Evolutionary conservation across 2,113 vertebrate species (phyloP), one percentile per base, ranked within the genome.

Genomic region (Pterocles gutturalis): DNA sequence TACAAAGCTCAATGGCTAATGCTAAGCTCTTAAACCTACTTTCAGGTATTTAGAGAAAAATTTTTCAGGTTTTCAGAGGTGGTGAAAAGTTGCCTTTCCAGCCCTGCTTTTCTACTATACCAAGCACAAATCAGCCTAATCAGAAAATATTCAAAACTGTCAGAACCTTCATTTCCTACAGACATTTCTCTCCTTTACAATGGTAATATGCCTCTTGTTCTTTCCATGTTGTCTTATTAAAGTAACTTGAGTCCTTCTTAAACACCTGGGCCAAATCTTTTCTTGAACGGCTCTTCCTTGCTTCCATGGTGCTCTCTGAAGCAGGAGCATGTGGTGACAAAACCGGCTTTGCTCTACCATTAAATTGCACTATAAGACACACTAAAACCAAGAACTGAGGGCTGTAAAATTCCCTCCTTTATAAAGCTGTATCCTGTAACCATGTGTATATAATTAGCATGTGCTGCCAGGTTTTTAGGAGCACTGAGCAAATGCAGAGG

Each of bases 401-500:
- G 36, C 75, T 70, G 36, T 57, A 84, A 91, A 96, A 88, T 19
- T 58, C 64, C 24, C n/a, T 54, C 36, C 51, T 85, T 93, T 77
- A 57, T 31, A 81, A 84, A 82, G 55, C 41, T 46, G 18, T 41
- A 70, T 54, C 33, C 33, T 25, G 51, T 62, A 36, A 76, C 51
- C 28, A 33, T 38, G 22, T 76, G n/a, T 78, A 43, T 95, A 80
- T 38, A 93, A 91, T 80, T 75, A 86, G 11, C 19, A 19, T 89
- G 38, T 73, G 51, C 48, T 90, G 57, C 62, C 31, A 93, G 89
- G 64, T 51, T 88, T 41, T 57, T 87, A 73, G 41, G 54, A 89
- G 78, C 20, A 86, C 48, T 79, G 94, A 96, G 70, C 55, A 95
- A 98, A 96, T 1, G 16, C 46, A 90, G 55, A 75, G 65, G 36